phyloP scores from a whole-genome alignment of 2,113 vertebrate species.

The Marmota flaviventris region DNA sequence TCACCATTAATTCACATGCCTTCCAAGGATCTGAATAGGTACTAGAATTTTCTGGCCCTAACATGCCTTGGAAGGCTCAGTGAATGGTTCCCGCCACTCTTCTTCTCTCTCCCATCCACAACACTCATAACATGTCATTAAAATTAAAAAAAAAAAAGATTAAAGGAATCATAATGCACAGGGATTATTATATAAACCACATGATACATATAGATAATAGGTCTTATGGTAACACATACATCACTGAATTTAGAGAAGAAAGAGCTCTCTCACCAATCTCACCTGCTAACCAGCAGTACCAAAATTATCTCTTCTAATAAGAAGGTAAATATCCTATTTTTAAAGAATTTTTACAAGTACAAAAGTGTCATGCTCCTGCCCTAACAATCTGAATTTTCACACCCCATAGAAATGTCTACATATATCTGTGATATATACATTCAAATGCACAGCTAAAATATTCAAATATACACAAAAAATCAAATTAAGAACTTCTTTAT shows the following conservation, averaged over 20 bases:
- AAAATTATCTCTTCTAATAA: slow-evolving; percentile 65
- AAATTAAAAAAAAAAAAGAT: slow-evolving; percentile 58
- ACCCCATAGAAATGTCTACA: slow-evolving; percentile 64
- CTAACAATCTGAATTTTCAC: slow-evolving; percentile 76
- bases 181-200: not conserved
- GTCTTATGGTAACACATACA: not conserved
- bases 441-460: slow-evolving; percentile 81
- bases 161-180: not conserved
- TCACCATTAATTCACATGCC: not conserved
- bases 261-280: not conserved
- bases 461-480: slow-evolving; percentile 70
- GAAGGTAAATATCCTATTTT: slow-evolving; percentile 72
- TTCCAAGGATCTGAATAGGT: not conserved
- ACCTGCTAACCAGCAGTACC: slow-evolving; percentile 26
- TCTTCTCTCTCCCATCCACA: not conserved
- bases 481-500: slow-evolving; percentile 68
- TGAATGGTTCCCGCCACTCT: not conserved
- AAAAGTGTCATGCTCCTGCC: slow-evolving; percentile 60
- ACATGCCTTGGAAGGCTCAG: not conserved
- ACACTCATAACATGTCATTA: not conserved
- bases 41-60: not conserved
- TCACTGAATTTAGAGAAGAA: slow-evolving; percentile 56
- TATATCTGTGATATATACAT: slow-evolving; percentile 74
- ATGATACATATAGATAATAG: not conserved
- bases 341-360: slow-evolving; percentile 58